Base-by-base conservation (phyloP, 2,797 vertebrate species). In the Neopelma chrysocephalum region DNA sequence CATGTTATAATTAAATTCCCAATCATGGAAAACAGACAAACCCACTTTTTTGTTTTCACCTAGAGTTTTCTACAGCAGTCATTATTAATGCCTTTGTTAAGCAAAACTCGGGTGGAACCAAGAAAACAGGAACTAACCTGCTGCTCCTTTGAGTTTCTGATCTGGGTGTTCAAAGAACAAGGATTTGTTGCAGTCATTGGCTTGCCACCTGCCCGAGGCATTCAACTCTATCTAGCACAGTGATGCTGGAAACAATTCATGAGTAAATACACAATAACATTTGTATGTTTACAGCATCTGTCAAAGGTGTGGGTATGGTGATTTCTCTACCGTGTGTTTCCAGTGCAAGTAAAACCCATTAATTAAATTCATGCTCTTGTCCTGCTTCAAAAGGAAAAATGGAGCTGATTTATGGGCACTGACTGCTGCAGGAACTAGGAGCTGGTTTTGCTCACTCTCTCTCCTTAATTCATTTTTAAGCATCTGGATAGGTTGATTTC, bases 361-460 rank as follows among this genome's bases (percentile, higher is more conserved):
- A 93, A 96, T 94, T 93, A 91, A 94, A 94, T 85, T 87, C 57
- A 89, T 65, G 36, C 19, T 95, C 90, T 75, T 93, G 61, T 96
- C 86, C 50, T 81, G 42, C 51, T 87, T 91, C 75, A 81, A 85
- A 94, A 93, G 64, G 32, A 65, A 91, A 95, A 94, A 15, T 68
- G 82, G 17, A 70, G 19, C n/a, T 84, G 73, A 96, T 95, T 96
- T 87, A 94, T 78, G 78, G 36, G 29, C 43, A 65, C 48, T 78
- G 82, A 75, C 79, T 92, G 76, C 64, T 75, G 61, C 64, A 58
- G 75, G 32, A 85, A 79, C 64, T 5, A 78, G 61, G 38, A 60
- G 53, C 50, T 70, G 32, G 22, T 57, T 97, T 80, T 87, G 43
- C 50, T 94, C 56, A 36, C 32, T 95, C 38, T 23, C 58, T 78